Evolutionary conservation across 2,888 invertebrate genomes (phyloP).

Genomic region (Brenthis daphne): DNA sequence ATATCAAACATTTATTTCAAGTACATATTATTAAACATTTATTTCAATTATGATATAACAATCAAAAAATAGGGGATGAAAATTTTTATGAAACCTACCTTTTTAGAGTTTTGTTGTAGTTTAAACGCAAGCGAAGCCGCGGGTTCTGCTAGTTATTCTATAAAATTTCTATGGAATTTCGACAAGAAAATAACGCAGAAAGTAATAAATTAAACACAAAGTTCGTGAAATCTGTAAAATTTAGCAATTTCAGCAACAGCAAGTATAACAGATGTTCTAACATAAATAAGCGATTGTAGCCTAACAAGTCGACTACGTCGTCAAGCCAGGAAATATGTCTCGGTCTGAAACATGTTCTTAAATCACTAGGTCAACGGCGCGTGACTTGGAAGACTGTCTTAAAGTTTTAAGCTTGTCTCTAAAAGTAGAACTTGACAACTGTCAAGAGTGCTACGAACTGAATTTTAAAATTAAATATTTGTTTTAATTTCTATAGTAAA

Average conservation of each 20-base stretch:
- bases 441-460: slow-evolving; percentile 18
- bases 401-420: slow-evolving; percentile 39
- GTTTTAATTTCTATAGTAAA: neutral
- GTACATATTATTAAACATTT: too few relatives aligned
- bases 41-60: too few relatives aligned
- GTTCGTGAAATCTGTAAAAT: neutral
- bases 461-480: slow-evolving; percentile 25
- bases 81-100: too few relatives aligned
- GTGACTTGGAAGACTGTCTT: slow-evolving; percentile 41
- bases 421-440: slow-evolving; percentile 31
- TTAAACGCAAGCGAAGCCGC: too few relatives aligned
- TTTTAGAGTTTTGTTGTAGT: too few relatives aligned
- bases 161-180: too few relatives aligned
- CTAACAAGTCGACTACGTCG: slow-evolving; percentile 37
- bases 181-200: too few relatives aligned
- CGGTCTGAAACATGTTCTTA: slow-evolving; percentile 39
- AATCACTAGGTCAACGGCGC: slow-evolving; percentile 43
- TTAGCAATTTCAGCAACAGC: neutral
- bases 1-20: too few relatives aligned
- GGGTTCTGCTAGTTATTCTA: too few relatives aligned
- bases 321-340: slow-evolving; percentile 42
- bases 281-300: slow-evolving; percentile 27
- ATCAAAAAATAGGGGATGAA: too few relatives aligned
- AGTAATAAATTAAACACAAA: too few relatives aligned
- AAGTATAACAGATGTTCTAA: slow-evolving; percentile 11